Percentiles rank a stretch among this genome's conserved stretches.
Conservation (phyloP, 1,140 invertebrate species). For the Pseudobourletiella spinata region DNA sequence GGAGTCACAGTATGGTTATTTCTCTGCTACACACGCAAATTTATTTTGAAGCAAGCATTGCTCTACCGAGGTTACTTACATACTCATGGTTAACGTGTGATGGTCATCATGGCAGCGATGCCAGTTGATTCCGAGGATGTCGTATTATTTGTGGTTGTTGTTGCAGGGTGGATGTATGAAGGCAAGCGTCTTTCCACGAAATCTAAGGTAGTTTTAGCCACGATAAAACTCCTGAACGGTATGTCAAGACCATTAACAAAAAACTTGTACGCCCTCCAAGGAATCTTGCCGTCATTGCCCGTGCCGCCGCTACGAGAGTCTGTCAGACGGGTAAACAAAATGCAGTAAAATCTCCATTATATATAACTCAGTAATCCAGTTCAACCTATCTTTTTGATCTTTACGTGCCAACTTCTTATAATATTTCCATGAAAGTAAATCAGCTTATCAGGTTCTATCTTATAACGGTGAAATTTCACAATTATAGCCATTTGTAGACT, state of each 20-base stretch:
- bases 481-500: background rate
- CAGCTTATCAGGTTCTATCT: too few species aligned
- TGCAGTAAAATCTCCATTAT: too few species aligned
- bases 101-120: too few species aligned
- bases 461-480: too few species aligned
- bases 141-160: background rate
- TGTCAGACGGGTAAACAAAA: slow-evolving; percentile 74
- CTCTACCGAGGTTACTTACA: background rate
- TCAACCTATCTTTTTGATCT: too few species aligned
- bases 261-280: slow-evolving; percentile 87
- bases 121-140: too few species aligned
- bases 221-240: background rate
- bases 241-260: background rate
- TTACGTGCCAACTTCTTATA: too few species aligned
- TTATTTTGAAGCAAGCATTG: background rate
- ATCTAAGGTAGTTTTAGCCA: background rate
- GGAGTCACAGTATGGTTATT: background rate
- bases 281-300: slow-evolving; percentile 83
- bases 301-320: slow-evolving; percentile 79
- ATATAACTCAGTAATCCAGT: too few species aligned
- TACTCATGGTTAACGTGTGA: too few species aligned
- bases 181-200: background rate
- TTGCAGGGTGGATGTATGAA: background rate
- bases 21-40: background rate
- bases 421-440: too few species aligned